Evolutionary conservation across 2,888 invertebrate species (phyloP).

Genomic region (Cephus runcator): DNA sequence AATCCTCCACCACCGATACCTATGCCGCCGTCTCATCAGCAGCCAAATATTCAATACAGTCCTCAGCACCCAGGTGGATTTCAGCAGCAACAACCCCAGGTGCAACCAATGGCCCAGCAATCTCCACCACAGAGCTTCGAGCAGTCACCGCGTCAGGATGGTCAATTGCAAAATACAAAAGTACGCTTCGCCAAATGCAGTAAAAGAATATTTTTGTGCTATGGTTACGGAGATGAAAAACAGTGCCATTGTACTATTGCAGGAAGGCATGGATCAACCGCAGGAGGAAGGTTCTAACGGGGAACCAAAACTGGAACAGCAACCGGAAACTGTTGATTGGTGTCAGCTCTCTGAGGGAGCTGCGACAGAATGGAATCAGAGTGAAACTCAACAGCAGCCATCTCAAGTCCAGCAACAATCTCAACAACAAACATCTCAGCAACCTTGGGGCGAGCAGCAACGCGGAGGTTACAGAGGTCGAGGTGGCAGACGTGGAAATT

Average conservation of each 20-base stretch:
- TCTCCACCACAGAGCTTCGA: conserved; percentile 27
- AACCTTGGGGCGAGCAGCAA: conserved; percentile 57
- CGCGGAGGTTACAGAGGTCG: conserved; percentile 64
- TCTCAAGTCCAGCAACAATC: conserved; percentile 49
- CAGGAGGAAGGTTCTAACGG: conserved; percentile 42
- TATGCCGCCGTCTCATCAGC: conserved; percentile 68
- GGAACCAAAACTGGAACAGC: conserved; percentile 43
- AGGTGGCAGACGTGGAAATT: conserved; percentile 67
- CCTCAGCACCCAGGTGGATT: conserved; percentile 59
- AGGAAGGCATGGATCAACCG: conserved; percentile 51
- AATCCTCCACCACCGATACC: conserved; percentile 70
- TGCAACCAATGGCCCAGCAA: conserved; percentile 25
- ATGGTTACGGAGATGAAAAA: background rate
- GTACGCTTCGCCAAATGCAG: background rate
- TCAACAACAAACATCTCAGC: conserved; percentile 48
- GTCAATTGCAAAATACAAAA: conserved; percentile 4
- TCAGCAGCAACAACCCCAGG: conserved; percentile 40
- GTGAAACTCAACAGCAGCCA: conserved; percentile 59
- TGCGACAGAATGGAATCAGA: conserved; percentile 60
- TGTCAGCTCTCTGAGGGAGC: conserved; percentile 51
- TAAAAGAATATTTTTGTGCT: background rate
- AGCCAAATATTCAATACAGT: conserved; percentile 54
- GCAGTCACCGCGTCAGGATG: conserved; percentile 18
- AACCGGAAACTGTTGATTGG: conserved; percentile 54
- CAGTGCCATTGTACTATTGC: background rate